Evolutionary conservation across 2,888 invertebrate species (phyloP), one percentile per base, ranked within the genome.

Genomic region (Pristionchus maxplancki): DNA sequence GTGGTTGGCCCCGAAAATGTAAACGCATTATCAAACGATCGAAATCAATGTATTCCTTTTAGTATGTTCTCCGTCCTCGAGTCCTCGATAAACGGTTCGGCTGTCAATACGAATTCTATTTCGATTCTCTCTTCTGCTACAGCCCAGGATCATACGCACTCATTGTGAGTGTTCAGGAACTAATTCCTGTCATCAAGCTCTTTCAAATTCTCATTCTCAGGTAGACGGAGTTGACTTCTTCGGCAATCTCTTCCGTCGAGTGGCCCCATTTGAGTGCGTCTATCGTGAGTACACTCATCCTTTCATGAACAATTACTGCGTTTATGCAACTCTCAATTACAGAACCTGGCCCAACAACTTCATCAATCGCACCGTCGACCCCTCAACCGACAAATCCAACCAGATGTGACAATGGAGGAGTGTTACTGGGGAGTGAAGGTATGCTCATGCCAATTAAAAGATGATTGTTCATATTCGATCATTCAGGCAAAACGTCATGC

Each of bases 291-390:
- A 34, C 90, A 15, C 1, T 53, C 20, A 28, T 44, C 28, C n/a
- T n/a, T n/a, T n/a, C n/a, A n/a, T n/a, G n/a, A n/a, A n/a, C n/a
- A n/a, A n/a, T n/a, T 62, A 11, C 15, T 62, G 62, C 24, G 6
- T 44, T 9, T 11, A 34, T 13, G 71, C 15, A 0, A 37, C 0
- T 0, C 31, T 1, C n/a, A 9, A 1, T 31, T 81, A 15, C 28
- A 83, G 82, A 53, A n/a, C 85, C 91, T 20, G 85, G 40, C 8
- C n/a, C 62, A 1, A 85, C 90, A 40, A 87, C 50, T 31, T 6
- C 83, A 34, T 50, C 82, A 6, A 15, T 58, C 11, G 62, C 48
- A 28, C 50, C 81, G 1, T 24, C 71, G 5, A 71, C 34, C n/a
- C 31, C 86, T 20, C 8, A 40, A 1, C 44, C 86, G 5, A 37